Evolutionary conservation across 2,113 vertebrate genomes (phyloP).

Genomic region (Puffinus mauretanicus): DNA sequence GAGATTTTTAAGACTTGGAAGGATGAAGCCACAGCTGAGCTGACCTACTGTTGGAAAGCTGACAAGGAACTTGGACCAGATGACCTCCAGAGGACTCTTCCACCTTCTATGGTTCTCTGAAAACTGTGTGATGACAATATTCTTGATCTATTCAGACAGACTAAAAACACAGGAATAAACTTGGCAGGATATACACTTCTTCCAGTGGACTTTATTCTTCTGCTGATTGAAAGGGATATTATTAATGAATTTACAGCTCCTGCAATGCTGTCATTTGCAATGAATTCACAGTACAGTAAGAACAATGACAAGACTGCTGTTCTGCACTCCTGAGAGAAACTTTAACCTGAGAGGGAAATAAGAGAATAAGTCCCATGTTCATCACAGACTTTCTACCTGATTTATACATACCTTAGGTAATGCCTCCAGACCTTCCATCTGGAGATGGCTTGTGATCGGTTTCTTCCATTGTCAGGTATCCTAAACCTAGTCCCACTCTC

Average conservation of each 20-base stretch:
- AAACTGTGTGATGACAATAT: not conserved
- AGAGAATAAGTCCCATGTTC: not conserved
- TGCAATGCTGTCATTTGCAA: not conserved
- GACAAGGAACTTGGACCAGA: not conserved
- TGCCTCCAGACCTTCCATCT: not conserved
- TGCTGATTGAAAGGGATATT: not conserved
- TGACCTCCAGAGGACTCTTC: not conserved
- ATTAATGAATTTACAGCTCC: not conserved
- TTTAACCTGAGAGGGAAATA: not conserved
- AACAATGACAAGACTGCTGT: not conserved
- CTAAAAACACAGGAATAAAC: not conserved
- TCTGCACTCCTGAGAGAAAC: not conserved
- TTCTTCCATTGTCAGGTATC: not conserved
- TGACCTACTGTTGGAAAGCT: not conserved
- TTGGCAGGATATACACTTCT: not conserved
- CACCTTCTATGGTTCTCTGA: not conserved
- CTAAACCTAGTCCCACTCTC: not conserved
- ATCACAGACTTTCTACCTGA: not conserved
- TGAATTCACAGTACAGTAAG: not conserved
- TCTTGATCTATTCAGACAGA: not conserved
- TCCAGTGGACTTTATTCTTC: not conserved
- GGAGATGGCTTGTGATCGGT: not conserved
- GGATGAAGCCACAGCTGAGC: not conserved
- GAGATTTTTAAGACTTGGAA: not conserved
- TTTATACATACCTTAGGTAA: not conserved